These are phyloP conservation scores for Rostratula benghalensis DNA, from an alignment of 2,113 vertebrate species.

Conservation along the genomic window DNA sequence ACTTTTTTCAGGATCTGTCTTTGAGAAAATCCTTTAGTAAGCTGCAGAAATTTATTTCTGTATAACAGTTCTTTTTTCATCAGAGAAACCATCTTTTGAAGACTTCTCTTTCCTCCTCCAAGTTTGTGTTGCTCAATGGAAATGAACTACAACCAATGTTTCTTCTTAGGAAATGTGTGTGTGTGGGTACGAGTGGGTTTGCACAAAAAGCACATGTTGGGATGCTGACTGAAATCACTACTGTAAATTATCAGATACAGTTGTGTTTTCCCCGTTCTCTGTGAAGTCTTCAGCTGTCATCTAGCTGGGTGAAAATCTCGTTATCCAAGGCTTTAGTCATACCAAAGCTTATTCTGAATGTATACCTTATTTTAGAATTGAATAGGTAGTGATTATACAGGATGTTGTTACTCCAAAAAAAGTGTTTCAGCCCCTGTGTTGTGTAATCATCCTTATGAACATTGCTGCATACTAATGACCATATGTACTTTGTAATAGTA, in stretches of 20 bases:
- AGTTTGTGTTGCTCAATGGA: not conserved
- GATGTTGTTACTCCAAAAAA: not conserved
- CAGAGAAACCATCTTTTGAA: not conserved
- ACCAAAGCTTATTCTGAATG: not conserved
- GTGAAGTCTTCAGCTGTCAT: not conserved
- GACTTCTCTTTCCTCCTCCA: not conserved
- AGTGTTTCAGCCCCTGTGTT: not conserved
- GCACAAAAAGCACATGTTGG: fast-evolving
- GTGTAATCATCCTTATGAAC: not conserved
- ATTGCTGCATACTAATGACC: not conserved
- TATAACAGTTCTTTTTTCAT: not conserved
- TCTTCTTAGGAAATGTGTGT: not conserved
- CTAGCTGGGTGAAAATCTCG: not conserved
- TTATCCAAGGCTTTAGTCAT: not conserved
- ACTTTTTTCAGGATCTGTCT: not conserved
- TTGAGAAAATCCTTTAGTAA: not conserved
- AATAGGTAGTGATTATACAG: not conserved
- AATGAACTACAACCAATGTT: not conserved
- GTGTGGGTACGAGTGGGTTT: not conserved
- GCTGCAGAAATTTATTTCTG: not conserved
- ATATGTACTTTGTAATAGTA: not conserved
- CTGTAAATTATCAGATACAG: not conserved
- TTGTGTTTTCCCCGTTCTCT: not conserved
- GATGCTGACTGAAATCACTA: not conserved
- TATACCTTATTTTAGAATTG: not conserved